Conservation (phyloP, 1,140 invertebrate genomes). For the Ptiloglossa arizonensis region DNA sequence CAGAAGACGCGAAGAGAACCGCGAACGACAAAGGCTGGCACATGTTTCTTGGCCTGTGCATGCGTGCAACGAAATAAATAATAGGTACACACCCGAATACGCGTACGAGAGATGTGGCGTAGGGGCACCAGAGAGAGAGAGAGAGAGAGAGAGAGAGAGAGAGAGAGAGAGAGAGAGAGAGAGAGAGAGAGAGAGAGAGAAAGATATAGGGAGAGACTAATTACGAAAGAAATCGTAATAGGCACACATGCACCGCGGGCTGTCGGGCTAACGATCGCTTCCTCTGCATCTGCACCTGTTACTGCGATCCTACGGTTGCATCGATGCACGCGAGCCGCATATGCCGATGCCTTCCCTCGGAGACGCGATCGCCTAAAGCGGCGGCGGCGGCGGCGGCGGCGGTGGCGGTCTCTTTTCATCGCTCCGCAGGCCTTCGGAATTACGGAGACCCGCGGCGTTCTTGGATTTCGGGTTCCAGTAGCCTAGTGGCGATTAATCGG, state of each 20-base stretch:
- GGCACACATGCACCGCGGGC: constrained; percentile 68
- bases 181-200: background rate
- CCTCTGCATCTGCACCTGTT: constrained; percentile 75
- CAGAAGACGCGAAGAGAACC: constrained; percentile 8
- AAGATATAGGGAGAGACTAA: constrained; percentile 58
- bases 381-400: too few relatives aligned
- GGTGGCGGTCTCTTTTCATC: constrained; percentile 9
- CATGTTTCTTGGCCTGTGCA: constrained; percentile 40
- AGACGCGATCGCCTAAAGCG: constrained; percentile 68
- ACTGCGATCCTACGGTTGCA: constrained; percentile 61
- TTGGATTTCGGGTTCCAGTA: background rate
- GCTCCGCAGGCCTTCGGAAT: background rate
- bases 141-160: background rate
- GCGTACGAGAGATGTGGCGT: constrained; percentile 24
- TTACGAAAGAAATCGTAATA: constrained; percentile 75
- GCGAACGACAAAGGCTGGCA: constrained; percentile 27
- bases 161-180: constrained; percentile 10
- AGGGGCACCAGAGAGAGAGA: background rate
- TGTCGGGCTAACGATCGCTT: constrained; percentile 74
- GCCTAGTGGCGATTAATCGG: background rate
- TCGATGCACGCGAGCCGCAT: constrained; percentile 74
- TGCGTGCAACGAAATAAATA: constrained; percentile 70
- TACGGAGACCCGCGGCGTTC: background rate
- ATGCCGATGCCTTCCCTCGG: constrained; percentile 71
- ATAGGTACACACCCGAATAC: constrained; percentile 64